A percentile compares a stretch with the other conserved stretches of the same genome.
Evolutionary conservation across 2,888 invertebrate genomes (phyloP).

Genomic region (Mythimna loreyi): DNA sequence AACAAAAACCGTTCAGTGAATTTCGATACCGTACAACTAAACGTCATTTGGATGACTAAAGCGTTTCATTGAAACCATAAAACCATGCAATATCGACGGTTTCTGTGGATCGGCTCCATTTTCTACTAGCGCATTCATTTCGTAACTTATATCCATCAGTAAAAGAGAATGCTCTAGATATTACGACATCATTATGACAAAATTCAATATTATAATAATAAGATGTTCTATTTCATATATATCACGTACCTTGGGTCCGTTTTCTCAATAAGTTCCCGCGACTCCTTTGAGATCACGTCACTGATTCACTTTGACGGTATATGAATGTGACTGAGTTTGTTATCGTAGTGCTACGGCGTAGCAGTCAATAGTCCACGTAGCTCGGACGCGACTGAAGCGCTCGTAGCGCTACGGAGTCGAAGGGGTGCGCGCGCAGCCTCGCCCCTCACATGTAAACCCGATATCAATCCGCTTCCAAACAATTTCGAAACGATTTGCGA

Average conservation of each 20-base stretch:
- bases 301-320: slow-evolving; percentile 75
- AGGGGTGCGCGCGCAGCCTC: slow-evolving; percentile 88
- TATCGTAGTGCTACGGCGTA: slow-evolving; percentile 81
- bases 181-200: slow-evolving; percentile 58
- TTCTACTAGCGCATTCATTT: slow-evolving; percentile 46
- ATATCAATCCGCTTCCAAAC: slow-evolving; percentile 86
- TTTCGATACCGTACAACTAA: not conserved
- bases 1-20: not conserved
- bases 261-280: slow-evolving; percentile 58
- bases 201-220: slow-evolving; percentile 28
- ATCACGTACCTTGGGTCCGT: slow-evolving; percentile 67
- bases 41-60: not conserved
- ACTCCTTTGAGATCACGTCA: slow-evolving; percentile 72
- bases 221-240: slow-evolving; percentile 11
- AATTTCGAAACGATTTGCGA: slow-evolving; percentile 81
- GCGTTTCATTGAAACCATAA: not conserved
- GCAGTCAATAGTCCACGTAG: slow-evolving; percentile 82
- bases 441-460: slow-evolving; percentile 87
- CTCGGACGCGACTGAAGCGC: slow-evolving; percentile 84
- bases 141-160: slow-evolving; percentile 41
- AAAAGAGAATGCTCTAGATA: slow-evolving; percentile 52
- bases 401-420: slow-evolving; percentile 80
- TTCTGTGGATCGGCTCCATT: slow-evolving; percentile 42
- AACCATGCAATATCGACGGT: slow-evolving; percentile 12
- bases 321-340: slow-evolving; percentile 66